Conservation (phyloP, 1,140 invertebrate species). For the Anastatus disparis region DNA sequence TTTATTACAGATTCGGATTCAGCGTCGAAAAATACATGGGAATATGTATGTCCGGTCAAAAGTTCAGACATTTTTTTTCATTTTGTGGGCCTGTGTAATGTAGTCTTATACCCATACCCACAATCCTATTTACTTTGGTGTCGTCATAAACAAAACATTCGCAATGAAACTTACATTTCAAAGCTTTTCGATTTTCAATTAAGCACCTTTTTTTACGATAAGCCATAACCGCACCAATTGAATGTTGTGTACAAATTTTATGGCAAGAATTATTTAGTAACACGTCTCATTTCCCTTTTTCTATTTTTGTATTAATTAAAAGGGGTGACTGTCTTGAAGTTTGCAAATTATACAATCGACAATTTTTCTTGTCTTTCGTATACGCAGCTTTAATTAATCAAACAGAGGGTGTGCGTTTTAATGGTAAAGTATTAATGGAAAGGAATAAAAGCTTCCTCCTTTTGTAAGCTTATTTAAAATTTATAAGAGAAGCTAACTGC, state of each 20-base stretch:
- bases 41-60: too few species aligned
- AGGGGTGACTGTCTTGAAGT: background rate
- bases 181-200: too few species aligned
- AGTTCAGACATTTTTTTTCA: too few species aligned
- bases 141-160: slow-evolving; percentile 20
- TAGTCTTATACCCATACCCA: background rate
- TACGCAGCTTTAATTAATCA: background rate
- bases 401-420: background rate
- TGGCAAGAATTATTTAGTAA: background rate
- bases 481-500: background rate
- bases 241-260: background rate
- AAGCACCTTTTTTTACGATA: background rate
- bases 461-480: background rate
- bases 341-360: background rate
- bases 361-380: background rate
- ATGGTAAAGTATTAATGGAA: background rate
- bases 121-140: background rate
- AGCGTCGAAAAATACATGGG: too few species aligned
- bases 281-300: too few species aligned
- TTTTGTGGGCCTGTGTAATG: too few species aligned
- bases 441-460: background rate
- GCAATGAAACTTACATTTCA: too few species aligned
- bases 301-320: slow-evolving; percentile 1
- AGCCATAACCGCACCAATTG: background rate
- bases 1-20: too few species aligned